A percentile compares a stretch with the other conserved stretches of the same genome.
phyloP scores from a whole-genome alignment of 2,888 invertebrate species.

The Aporophyla nigra region DNA sequence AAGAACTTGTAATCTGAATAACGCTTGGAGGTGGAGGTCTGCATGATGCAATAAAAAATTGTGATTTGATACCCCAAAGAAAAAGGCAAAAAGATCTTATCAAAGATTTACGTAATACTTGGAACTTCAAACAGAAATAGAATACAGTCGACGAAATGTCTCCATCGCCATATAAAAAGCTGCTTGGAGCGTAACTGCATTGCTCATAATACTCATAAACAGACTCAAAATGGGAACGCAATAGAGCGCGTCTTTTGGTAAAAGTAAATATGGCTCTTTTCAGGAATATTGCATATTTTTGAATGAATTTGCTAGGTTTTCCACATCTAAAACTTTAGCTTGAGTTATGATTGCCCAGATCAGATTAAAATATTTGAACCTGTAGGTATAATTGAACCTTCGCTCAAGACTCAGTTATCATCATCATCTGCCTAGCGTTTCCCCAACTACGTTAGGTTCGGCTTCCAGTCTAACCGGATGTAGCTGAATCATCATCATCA shows the following conservation, averaged over 20 bases:
- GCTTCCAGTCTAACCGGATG: no score
- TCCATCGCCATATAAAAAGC: slow-evolving; percentile 20
- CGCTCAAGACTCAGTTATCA: no score
- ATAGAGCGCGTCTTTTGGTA: slow-evolving; percentile 29
- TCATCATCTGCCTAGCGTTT: no score
- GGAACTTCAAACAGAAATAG: slow-evolving; percentile 21
- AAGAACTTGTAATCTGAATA: no score
- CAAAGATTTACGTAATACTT: not conserved
- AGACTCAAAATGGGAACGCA: slow-evolving; percentile 1
- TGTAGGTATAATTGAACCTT: no score
- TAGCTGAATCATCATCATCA: no score
- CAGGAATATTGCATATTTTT: slow-evolving; percentile 1
- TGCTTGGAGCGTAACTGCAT: slow-evolving; percentile 34
- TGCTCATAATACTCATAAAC: slow-evolving; percentile 38
- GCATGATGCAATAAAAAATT: not conserved
- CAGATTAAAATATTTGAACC: not conserved
- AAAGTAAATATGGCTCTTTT: slow-evolving; percentile 12
- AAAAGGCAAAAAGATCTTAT: not conserved
- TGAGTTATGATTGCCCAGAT: not conserved
- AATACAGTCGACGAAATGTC: slow-evolving; percentile 22
- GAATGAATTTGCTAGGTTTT: not conserved
- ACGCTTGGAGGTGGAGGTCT: not conserved
- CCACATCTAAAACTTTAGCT: not conserved
- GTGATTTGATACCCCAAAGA: not conserved
- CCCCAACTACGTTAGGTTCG: no score